Conservation (phyloP, 2,113 vertebrate genomes). For the Rhodinocichla rosea region DNA sequence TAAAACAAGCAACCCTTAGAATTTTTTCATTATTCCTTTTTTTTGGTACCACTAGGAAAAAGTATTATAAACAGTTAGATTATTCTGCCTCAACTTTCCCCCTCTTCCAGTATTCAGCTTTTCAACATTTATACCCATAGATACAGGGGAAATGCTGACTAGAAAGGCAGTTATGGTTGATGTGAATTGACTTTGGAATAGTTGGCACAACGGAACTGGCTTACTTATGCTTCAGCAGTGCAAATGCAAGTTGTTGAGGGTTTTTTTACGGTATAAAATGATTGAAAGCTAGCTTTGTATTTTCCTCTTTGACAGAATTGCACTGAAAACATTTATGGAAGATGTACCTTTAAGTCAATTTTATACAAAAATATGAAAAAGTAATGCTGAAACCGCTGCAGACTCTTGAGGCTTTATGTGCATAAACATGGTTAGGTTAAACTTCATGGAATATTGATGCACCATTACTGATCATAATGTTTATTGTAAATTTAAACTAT, state of each 20-base stretch:
- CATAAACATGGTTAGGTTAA: conserved; percentile 67
- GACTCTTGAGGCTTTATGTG: conserved; percentile 71
- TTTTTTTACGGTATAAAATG: conserved; percentile 43
- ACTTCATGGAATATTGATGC: conserved; percentile 61
- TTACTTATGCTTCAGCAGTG: conserved; percentile 58
- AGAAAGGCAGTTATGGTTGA: conserved; percentile 10
- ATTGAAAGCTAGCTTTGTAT: conserved; percentile 71
- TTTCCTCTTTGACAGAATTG: conserved; percentile 74
- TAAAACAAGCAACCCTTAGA: conserved; percentile 27
- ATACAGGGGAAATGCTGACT: not conserved
- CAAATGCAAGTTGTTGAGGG: conserved; percentile 52
- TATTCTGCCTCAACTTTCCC: conserved; percentile 40
- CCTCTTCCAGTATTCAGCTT: conserved; percentile 36
- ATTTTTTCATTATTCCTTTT: conserved; percentile 17
- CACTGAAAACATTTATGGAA: conserved; percentile 73
- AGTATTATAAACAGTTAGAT: conserved; percentile 19
- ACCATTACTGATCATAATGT: conserved; percentile 58
- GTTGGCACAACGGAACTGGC: conserved; percentile 20
- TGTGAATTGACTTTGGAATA: conserved; percentile 18
- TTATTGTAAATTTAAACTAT: conserved; percentile 67
- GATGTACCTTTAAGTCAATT: conserved; percentile 72
- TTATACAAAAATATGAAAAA: conserved; percentile 72
- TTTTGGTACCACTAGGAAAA: conserved; percentile 35
- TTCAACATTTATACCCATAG: conserved; percentile 28
- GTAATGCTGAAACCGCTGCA: conserved; percentile 56